Evolutionary conservation across 2,797 vertebrate species (phyloP).

Genomic region (Pachyuromys duprasi): DNA sequence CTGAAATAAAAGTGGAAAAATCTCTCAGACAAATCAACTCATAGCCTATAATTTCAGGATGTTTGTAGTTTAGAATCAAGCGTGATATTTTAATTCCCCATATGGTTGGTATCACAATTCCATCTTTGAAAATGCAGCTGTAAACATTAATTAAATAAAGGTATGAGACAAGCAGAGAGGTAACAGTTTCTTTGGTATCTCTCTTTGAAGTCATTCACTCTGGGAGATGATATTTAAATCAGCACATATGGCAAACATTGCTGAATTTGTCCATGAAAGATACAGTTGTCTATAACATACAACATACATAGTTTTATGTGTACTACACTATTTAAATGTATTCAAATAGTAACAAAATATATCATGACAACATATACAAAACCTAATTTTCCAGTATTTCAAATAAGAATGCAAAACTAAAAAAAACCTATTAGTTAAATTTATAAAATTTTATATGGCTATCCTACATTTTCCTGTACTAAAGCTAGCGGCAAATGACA

Average conservation of each 20-base stretch:
- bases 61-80: background rate
- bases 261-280: constrained; percentile 25
- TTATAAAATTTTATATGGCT: background rate
- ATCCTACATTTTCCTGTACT: background rate
- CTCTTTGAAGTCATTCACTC: constrained; percentile 12
- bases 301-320: background rate
- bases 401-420: constrained; percentile 25
- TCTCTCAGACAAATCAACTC: constrained; percentile 45
- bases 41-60: background rate
- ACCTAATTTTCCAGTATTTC: constrained; percentile 20
- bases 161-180: constrained; percentile 10
- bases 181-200: constrained; percentile 13
- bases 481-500: background rate
- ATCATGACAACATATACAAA: background rate
- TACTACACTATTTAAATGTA: constrained; percentile 42
- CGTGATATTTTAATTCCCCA: background rate
- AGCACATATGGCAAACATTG: background rate
- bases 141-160: constrained; percentile 38
- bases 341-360: constrained; percentile 35
- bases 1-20: constrained; percentile 84
- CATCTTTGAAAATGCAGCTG: background rate
- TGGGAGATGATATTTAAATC: constrained; percentile 14
- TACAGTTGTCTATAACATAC: background rate
- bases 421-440: background rate
- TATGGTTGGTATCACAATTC: background rate